Base-by-base conservation (phyloP, 2,888 invertebrate genomes). In the Noctuana brunneofusca region DNA sequence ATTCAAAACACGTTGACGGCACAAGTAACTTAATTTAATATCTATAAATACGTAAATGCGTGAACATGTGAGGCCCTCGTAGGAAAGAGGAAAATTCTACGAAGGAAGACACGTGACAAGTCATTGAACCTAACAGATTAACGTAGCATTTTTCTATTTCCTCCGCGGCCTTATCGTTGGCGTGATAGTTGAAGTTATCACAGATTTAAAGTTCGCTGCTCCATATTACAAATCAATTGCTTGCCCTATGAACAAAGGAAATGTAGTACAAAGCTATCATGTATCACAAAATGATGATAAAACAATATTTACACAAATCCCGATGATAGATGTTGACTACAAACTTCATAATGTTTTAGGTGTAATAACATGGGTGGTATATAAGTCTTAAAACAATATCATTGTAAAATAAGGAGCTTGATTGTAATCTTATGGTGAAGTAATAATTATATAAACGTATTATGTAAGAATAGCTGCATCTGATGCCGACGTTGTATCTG, bases 51-150 rank as follows among this genome's bases (percentile, higher is more conserved):
- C 18, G 58, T 68, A 54, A 69, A 76, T 72, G 78, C 81, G 81
- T 69, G 82, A 79, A 81, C 78, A 68, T 74, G 71, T 75, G 73
- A 78, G 74, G 74, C 75, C 73, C 80, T 66, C 74, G 81, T 76
- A 82, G 84, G 83, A 81, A 88, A 87, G 75, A 82, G 79, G 75
- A 86, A 85, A 89, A 86, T 78, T 87, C 83, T 70, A 68, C 65
- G 69, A 74, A 75, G 79, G 74, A 78, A 70, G 11, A 78, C 30
- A 62, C 35, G 27, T 55, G 50, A 62, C 66, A 70, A 81, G 85
- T 87, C 85, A 83, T 75, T 65, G 65, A 80, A 79, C 79, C 81
- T 83, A 83, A 57, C 66, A 75, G 78, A 79, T 77, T 81, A 83
- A 63, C 71, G 71, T 70, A 78, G 74, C 85, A 82, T 81, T 86